Evolutionary conservation across 2,113 vertebrate species (phyloP), one percentile per base, ranked within the genome.

Genomic region (Toxostoma redivivum): DNA sequence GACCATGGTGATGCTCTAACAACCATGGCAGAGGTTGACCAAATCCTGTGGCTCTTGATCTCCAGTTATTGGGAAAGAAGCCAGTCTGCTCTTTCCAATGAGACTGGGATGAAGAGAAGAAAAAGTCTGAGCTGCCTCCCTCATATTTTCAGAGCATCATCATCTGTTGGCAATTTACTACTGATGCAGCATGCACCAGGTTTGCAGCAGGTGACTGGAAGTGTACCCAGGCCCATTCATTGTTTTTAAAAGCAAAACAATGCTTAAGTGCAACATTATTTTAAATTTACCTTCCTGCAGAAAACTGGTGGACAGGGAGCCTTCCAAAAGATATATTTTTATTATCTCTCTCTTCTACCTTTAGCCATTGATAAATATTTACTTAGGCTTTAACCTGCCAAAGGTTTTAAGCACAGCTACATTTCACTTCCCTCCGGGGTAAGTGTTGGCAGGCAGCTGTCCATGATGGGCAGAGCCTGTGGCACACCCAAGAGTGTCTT

Each of bases 251-350:
- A 84, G 80, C 58, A 78, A 82, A 96, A 65, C 35, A 64, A 47
- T 50, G 37, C 37, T 96, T 94, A 79, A 88, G 64, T 50, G 64
- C 60, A 81, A 40, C 74, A 48, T 92, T 70, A 81, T 86, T 88
- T 88, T 96, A 74, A 92, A 92, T 91, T 92, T 95, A 86, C 71
- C 67, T 78, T 92, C 72, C 89, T 56, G 78, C 21, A 79, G 79
- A 94, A 83, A 94, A 66, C 44, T 30, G 10, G 61, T 66, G 48
- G 54, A 62, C 66, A 83, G 72, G 44, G 72, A 94, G 65, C 60
- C 45, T 95, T 95, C 57, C 44, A 35, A 90, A 95, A 92, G 83
- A 96, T 92, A 50, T 33, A 76, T 94, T 92, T 95, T 96, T 88
- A 95, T 94, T 85, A 85, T 48, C 69, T 67, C 37, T 56, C 51